Evolutionary conservation across 2,888 invertebrate genomes (phyloP).

Genomic region (Chloroclystis v-ata): DNA sequence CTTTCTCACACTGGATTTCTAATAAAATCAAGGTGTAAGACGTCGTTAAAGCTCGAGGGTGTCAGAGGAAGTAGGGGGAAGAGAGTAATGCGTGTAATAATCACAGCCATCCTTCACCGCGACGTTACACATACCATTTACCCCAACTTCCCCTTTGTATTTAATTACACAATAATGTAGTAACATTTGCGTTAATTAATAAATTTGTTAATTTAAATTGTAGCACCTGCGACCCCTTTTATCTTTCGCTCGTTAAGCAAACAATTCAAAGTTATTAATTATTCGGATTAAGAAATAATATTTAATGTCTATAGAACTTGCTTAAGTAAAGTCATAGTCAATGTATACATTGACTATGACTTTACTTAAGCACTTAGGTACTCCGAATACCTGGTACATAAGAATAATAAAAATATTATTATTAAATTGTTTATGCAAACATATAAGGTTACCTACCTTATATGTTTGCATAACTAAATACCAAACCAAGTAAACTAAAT

Average conservation of each 20-base stretch:
- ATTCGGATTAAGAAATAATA: not conserved
- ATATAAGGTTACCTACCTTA: too few relatives aligned
- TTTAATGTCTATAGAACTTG: too few relatives aligned
- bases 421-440: too few relatives aligned
- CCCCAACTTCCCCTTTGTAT: slow-evolving; percentile 45
- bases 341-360: too few relatives aligned
- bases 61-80: slow-evolving; percentile 43
- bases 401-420: too few relatives aligned
- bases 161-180: slow-evolving; percentile 63
- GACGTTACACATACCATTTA: slow-evolving; percentile 52
- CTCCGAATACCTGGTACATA: too few relatives aligned
- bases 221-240: slow-evolving; percentile 22
- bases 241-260: not conserved
- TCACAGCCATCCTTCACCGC: slow-evolving; percentile 61
- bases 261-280: not conserved
- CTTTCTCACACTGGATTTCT: slow-evolving; percentile 8
- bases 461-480: too few relatives aligned
- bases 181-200: slow-evolving; percentile 51
- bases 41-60: slow-evolving; percentile 33
- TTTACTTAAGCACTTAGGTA: too few relatives aligned
- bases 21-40: slow-evolving; percentile 47
- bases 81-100: slow-evolving; percentile 63
- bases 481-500: too few relatives aligned
- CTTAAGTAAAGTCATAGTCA: too few relatives aligned
- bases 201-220: slow-evolving; percentile 44